Evolutionary conservation across 37 sponge, comb jelly and placozoan species (phyloP), one percentile per base, ranked within the genome.

Genomic region (Aplysina aerophoba): DNA sequence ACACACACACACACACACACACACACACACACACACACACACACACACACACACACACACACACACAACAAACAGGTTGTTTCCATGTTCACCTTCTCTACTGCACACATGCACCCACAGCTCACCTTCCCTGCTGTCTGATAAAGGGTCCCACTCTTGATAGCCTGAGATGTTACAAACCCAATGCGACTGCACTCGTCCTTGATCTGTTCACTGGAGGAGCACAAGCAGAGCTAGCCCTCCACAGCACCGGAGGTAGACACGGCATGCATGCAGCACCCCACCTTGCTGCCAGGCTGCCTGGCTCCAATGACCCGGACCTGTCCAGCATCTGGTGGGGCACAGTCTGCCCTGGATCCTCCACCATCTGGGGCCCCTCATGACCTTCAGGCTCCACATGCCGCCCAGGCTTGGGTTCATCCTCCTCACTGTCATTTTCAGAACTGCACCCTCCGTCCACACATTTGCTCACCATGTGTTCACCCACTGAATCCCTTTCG

Each of bases 351-450:
- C 59, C 62, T 20, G 64, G n/a, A 16, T 31, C 44, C 4, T 19
- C 53, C 69, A 41, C 53, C 24, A 39, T 68, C 8, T 6, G 33
- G 11, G 27, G 56, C 0, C 58, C 39, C 65, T 38, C 59, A n/a
- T 17, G 24, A 21, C 37, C 40, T 62, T 50, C 82, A 28, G 63
- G 8, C 65, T 33, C 65, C 30, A 25, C 65, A 11, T 62, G 64
- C 41, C 38, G 28, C 64, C 20, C 31, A 56, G 40, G 60, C 82
- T 59, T 36, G 27, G 17, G 25, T 62, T 59, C 81, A 38, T n/a
- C 62, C 0, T 59, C 81, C 33, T 59, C 60, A n/a, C 21, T 34
- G 22, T 61, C 61, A 83, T 28, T 21, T 16, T 83, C 83, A 59
- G 15, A 44, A 44, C 6, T 44, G 50, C 50, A 44, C 6, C 50